A percentile compares a stretch with the other conserved stretches of the same genome.
Conservation (phyloP, 1,140 invertebrate species). For the Heliothis subflexa region DNA sequence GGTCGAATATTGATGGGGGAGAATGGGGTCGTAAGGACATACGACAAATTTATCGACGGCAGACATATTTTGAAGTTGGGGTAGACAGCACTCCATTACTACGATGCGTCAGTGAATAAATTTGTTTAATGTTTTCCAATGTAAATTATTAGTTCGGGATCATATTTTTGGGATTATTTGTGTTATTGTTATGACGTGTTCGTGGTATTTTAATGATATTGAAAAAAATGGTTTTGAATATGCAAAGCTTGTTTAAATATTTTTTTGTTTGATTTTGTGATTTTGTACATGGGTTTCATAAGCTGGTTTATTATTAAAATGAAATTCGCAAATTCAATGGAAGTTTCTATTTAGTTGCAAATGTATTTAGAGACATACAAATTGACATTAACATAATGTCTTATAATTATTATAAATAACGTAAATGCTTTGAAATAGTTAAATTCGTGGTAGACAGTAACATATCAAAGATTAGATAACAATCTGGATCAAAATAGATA, state of each 20-base stretch:
- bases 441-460: no score
- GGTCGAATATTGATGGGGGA: constrained; percentile 29
- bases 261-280: no score
- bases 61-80: constrained; percentile 26
- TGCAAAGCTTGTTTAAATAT: background rate
- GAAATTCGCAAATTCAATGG: no score
- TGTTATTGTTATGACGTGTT: background rate
- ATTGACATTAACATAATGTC: no score
- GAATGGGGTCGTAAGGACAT: background rate
- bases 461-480: no score
- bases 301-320: no score
- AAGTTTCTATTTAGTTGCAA: no score
- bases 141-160: background rate
- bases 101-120: background rate
- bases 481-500: no score
- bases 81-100: background rate
- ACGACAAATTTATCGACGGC: constrained; percentile 16
- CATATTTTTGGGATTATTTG: background rate
- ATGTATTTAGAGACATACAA: no score
- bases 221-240: background rate
- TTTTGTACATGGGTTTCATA: no score
- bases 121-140: constrained; percentile 19
- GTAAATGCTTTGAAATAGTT: no score
- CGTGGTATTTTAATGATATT: background rate
- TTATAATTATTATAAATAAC: no score